Conservation (phyloP, 2,888 invertebrate genomes). For the Protonemura montana region DNA sequence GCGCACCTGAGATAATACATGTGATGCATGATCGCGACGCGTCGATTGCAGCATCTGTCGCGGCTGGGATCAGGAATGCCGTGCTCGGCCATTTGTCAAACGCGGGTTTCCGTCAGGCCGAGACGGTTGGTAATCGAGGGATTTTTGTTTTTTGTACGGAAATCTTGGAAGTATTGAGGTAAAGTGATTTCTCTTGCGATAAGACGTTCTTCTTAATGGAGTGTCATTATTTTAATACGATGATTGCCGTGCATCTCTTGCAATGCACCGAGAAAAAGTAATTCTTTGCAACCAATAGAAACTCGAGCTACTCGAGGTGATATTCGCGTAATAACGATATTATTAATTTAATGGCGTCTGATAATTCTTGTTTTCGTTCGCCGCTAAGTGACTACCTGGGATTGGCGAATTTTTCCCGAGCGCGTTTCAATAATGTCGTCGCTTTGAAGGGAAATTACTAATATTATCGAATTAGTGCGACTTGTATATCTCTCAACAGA, state of each 20-base stretch:
- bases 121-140: not conserved
- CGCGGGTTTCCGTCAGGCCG: not conserved
- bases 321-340: not conserved
- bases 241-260: not conserved
- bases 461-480: not conserved
- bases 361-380: not conserved
- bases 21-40: not conserved
- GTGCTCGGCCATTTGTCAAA: constrained; percentile 3
- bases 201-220: not conserved
- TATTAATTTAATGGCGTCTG: not conserved
- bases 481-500: not conserved
- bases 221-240: not conserved
- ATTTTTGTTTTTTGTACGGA: not conserved
- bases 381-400: not conserved
- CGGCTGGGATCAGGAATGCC: not conserved
- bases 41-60: not conserved
- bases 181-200: not conserved
- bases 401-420: not conserved
- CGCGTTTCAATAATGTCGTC: not conserved
- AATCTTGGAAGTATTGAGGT: not conserved
- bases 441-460: not conserved
- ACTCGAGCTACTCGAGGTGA: not conserved
- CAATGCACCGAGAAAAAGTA: no score
- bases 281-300: no score
- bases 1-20: constrained; percentile 28